A percentile compares a stretch with the other conserved stretches of the same genome.
Evolutionary conservation across 2,797 vertebrate species (phyloP).

Genomic region (Percopsis omiscomaycus): DNA sequence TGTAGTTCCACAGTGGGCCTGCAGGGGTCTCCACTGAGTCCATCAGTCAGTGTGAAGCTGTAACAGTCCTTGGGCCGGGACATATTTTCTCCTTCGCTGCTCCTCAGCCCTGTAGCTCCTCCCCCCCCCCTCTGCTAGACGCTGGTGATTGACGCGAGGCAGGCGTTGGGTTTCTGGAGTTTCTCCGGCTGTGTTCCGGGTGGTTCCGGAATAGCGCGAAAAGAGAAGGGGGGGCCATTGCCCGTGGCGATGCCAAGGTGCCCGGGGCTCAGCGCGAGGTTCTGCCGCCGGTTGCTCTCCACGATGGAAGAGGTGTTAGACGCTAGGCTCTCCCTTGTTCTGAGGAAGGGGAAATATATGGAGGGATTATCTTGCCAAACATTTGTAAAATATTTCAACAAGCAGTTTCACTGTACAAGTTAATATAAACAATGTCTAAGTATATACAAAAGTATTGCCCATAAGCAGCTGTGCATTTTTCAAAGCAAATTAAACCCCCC

Average conservation of each 20-base stretch:
- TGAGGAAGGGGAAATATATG: slow-evolving; percentile 55
- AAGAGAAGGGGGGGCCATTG: slow-evolving; percentile 84
- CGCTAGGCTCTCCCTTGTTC: slow-evolving; percentile 96
- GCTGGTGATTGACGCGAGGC: slow-evolving; percentile 98
- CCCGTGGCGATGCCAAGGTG: slow-evolving; percentile 84
- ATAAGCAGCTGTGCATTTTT: no score
- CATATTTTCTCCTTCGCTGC: slow-evolving; percentile 15
- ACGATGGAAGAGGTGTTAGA: slow-evolving; percentile 99
- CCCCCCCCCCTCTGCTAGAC: slow-evolving; percentile 66
- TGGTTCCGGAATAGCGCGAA: slow-evolving; percentile 87
- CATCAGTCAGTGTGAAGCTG: slow-evolving; percentile 39
- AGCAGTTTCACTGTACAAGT: no score
- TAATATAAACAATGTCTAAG: no score
- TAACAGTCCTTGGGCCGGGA: slow-evolving; percentile 52
- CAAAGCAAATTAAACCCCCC: no score
- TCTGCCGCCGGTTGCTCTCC: slow-evolving; percentile 96
- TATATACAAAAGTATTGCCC: no score
- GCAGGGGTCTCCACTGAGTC: slow-evolving; percentile 39
- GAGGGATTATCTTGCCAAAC: no score
- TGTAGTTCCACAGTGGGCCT: slow-evolving; percentile 44
- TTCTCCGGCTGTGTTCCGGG: slow-evolving; percentile 88
- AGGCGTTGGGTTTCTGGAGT: slow-evolving; percentile 94
- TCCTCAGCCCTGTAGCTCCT: slow-evolving; percentile 6
- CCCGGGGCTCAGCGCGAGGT: slow-evolving; percentile 90
- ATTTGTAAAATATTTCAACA: no score